Conservation (phyloP, 2,113 vertebrate species). For the Tetrax tetrax region DNA sequence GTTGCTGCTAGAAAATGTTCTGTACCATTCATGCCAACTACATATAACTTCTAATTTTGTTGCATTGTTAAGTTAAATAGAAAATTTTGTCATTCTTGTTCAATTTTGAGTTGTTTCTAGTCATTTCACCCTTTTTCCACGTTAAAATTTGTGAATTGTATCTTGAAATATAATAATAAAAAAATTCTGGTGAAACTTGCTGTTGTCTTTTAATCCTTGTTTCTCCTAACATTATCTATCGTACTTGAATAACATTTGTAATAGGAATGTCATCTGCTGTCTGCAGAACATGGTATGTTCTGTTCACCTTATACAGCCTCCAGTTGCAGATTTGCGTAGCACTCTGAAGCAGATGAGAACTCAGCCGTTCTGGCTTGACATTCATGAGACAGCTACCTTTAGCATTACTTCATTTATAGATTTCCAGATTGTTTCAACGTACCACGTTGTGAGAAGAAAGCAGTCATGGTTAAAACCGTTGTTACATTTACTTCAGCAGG, state of each 20-base stretch:
- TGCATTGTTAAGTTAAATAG: background rate
- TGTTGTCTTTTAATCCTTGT: slow-evolving; percentile 56
- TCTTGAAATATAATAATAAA: slow-evolving; percentile 38
- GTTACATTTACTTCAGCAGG: background rate
- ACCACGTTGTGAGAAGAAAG: background rate
- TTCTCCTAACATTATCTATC: background rate
- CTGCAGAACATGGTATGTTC: background rate
- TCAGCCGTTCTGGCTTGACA: background rate
- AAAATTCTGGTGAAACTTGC: background rate
- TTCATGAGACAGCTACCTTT: background rate
- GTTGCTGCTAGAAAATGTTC: slow-evolving; percentile 70
- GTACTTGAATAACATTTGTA: background rate
- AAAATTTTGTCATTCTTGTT: background rate
- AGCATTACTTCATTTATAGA: background rate
- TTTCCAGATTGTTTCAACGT: background rate
- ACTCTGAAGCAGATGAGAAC: background rate
- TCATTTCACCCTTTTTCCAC: background rate
- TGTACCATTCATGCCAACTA: background rate
- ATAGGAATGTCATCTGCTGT: accelerated
- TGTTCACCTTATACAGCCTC: background rate
- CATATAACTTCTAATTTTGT: background rate
- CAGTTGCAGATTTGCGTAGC: background rate
- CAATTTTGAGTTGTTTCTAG: background rate
- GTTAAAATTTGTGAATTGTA: background rate
- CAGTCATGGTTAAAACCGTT: background rate